Base-by-base conservation (phyloP, 2,797 vertebrate species). In the Parauchenoglanis punctatus region DNA sequence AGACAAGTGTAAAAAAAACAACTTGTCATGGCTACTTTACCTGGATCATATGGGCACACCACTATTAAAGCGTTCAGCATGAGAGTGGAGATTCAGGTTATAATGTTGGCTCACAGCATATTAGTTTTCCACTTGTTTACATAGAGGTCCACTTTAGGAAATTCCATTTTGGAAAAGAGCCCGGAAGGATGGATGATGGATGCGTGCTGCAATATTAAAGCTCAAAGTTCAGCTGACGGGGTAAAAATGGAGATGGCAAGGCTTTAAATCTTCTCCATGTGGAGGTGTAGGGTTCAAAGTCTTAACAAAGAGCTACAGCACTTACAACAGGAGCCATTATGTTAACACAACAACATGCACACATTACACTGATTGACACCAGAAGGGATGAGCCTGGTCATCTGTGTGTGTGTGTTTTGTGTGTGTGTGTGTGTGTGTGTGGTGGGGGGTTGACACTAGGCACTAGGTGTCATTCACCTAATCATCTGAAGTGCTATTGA, bases 401-500 rank as follows among this genome's bases (percentile, higher is more conserved):
- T 87, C 83, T 81, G 52, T 12, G 40, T 67, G 88, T 65, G 65
- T 73, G 65, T 80, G 76, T 44, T 56, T 59, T 17, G 52, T 68
- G 76, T 65, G 17, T 70, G 59, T 70, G 85, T 82, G 61, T 83
- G 85, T 84, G 81, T 83, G 75, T 18, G 56, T 52, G 76, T 17
- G 49, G n/a, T 28, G 13, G 84, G 85, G 70, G 86, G 52, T 49
- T 86, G 56, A 80, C 35, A 44, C 84, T 83, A 65, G 46, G 44
- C 81, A 72, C 49, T 68, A 86, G 83, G 68, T 83, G 77, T 81
- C 80, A 86, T 87, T 89, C 87, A 89, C 85, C 88, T 91, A 90
- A 91, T 91, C 91, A 91, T 78, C 67, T 86, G 35, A 88, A 89
- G 88, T 90, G 89, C 86, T 84, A 82, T 78, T 81, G 77, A 88